phyloP scores from a whole-genome alignment of 2,113 vertebrate species.

The Egretta garzetta region DNA sequence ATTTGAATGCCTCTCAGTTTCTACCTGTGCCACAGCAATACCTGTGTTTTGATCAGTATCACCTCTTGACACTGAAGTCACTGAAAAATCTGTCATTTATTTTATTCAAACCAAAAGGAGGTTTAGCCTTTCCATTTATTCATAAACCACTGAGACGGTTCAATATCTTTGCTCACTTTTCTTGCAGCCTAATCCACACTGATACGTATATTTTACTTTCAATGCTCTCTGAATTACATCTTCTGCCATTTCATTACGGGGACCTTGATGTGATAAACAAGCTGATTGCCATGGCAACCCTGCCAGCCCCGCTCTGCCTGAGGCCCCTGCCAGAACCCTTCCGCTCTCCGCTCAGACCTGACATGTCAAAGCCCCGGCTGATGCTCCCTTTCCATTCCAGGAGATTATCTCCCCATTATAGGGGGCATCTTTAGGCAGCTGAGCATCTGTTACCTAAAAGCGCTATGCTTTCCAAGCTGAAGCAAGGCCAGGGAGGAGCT shows the following conservation, averaged over 20 bases:
- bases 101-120: neutral
- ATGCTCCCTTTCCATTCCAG: neutral
- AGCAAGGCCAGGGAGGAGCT: neutral
- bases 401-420: neutral
- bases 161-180: neutral
- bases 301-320: neutral
- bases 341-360: neutral
- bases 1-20: neutral
- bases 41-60: neutral
- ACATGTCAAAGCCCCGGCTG: neutral
- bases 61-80: neutral
- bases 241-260: neutral
- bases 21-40: neutral
- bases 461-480: neutral
- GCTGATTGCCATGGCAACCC: slow-evolving; percentile 44
- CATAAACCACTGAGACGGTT: neutral
- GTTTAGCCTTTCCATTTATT: neutral
- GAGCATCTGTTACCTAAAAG: neutral
- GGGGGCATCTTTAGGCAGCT: neutral
- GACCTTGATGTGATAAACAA: slow-evolving; percentile 31
- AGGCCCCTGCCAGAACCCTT: neutral
- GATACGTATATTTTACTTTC: neutral
- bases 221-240: neutral
- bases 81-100: neutral
- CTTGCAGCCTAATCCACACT: neutral